Evolutionary conservation across 2,888 invertebrate species (phyloP), one percentile per base, ranked within the genome.

Genomic region (Euplagia quadripunctaria): DNA sequence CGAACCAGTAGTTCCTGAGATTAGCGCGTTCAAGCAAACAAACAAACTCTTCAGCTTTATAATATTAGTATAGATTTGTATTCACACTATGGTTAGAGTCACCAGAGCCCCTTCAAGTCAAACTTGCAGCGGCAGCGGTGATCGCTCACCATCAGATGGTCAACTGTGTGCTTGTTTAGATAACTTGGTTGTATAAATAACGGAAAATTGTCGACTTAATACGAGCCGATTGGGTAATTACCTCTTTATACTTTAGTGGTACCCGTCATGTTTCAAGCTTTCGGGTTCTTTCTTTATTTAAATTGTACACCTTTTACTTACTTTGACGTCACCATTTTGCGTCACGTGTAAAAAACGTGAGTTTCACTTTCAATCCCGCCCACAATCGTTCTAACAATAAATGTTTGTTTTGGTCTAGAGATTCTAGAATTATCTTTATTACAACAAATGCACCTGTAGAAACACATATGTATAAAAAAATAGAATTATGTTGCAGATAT

Each of bases 321-420:
- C 42, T 42, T 31, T n/a, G 7, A n/a, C 46, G 17, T 46, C 58
- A 58, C 1, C 17, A 9, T 66, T 51, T 51, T 41, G 16, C 46
- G 46, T 61, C 68, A 69, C 17, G 20, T 46, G 20, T 46, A 11
- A 61, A 61, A 58, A 55, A 43, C 52, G n/a, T 6, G 20, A 16
- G 20, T 16, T 49, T 49, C 31, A 16, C 49, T 58, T 31, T 51
- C 49, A 12, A 14, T 55, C 6, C n/a, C 42, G 8, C 52, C 55
- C 52, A 52, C 42, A 43, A 8, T 42, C 42, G 42, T 43, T 46
- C 61, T 58, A 46, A 31, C 61, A 61, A 61, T 69, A 69, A 61
- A 69, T 69, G 4, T 69, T 20, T 61, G 16, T 31, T 61, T 8
- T 46, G 43, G 16, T 17, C 6, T n/a, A 7, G 41, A 31, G 31